Evolutionary conservation across 2,888 invertebrate genomes (phyloP), one percentile per base, ranked within the genome.

Genomic region (Stramonita haemastoma): DNA sequence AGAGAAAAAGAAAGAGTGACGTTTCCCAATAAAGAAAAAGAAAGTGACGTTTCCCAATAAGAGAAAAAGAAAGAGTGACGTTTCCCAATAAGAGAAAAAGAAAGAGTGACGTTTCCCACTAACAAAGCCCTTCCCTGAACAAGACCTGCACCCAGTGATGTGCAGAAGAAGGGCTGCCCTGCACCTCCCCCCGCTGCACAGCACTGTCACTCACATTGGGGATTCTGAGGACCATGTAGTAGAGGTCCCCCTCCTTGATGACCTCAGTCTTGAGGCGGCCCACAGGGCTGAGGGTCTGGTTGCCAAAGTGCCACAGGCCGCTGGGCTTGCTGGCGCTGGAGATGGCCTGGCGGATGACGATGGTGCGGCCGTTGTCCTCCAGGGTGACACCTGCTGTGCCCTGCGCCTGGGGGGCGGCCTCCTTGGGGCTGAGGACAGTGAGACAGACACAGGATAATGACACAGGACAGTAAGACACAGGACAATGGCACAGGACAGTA

Each of bases 331-430:
- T 90, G 15, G 91, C 90, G 13, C 93, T 46, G n/a, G 89, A 87
- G 15, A 95, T 90, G 70, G 91, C 91, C 89, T 94, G 93, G 77
- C 93, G 94, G 34, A 95, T 92, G 22, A 94, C 90, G 13, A 94
- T 92, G n/a, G 91, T 85, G 34, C 91, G 93, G 96, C 98, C 98
- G 97, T 98, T 98, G 96, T 98, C 98, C 93, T 98, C 97, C 95
- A 99, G 98, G 96, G 98, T 98, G 94, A 98, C 97, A 98, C 97
- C 89, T 99, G 99, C 96, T 98, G 98, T 96, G 98, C 98, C 89
- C 93, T 91, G 11, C 93, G 87, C 34, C 90, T 87, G 34, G 93
- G 93, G 29, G 92, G 90, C 13, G 87, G 86, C 32, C 90, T 91
- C 87, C 92, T 92, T 86, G 60, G 86, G 84, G 6, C 86, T 86